Percentiles rank a stretch among this genome's conserved stretches.
Evolutionary conservation across 2,888 invertebrate genomes (phyloP).

Genomic region (Agrenia bidenticulata): DNA sequence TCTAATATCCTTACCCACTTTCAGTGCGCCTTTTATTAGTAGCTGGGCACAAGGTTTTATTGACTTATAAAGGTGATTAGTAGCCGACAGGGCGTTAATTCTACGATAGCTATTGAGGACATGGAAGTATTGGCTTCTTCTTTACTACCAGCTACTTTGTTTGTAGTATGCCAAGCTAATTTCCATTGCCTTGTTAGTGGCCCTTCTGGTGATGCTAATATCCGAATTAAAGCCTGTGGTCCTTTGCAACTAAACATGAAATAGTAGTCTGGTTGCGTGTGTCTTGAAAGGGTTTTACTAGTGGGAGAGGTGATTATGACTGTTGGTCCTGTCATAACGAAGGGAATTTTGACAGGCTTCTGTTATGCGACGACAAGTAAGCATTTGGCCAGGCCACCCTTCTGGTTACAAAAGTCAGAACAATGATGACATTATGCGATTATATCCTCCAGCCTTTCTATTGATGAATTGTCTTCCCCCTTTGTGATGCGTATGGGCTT

Average conservation of each 20-base stretch:
- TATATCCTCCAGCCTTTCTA: constrained; percentile 9
- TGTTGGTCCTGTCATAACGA: constrained; percentile 26
- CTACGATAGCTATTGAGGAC: no score
- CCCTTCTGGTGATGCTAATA: no score
- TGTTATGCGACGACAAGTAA: constrained; percentile 22
- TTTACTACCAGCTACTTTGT: no score
- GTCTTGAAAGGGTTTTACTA: constrained; percentile 5
- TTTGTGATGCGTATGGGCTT: not conserved
- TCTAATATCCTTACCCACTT: no score
- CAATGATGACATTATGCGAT: constrained; percentile 20
- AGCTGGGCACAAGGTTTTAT: no score
- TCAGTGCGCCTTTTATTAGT: no score
- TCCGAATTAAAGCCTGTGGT: no score
- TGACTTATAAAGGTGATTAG: no score
- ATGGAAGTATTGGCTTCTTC: no score
- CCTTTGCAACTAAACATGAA: not conserved
- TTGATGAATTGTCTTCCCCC: constrained; percentile 6
- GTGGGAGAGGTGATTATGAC: constrained; percentile 8
- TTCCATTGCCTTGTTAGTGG: no score
- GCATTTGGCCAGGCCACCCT: constrained; percentile 14
- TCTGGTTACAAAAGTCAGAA: constrained; percentile 14
- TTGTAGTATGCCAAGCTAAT: no score
- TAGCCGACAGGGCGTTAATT: no score
- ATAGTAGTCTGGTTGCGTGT: constrained; percentile 8
- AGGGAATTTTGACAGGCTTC: constrained; percentile 39